A percentile compares a stretch with the other conserved stretches of the same genome.
These are phyloP conservation scores for Nesometra sesokonis DNA, from an alignment of 35 echinoderm and acorn worm species.

Conservation along the genomic window DNA sequence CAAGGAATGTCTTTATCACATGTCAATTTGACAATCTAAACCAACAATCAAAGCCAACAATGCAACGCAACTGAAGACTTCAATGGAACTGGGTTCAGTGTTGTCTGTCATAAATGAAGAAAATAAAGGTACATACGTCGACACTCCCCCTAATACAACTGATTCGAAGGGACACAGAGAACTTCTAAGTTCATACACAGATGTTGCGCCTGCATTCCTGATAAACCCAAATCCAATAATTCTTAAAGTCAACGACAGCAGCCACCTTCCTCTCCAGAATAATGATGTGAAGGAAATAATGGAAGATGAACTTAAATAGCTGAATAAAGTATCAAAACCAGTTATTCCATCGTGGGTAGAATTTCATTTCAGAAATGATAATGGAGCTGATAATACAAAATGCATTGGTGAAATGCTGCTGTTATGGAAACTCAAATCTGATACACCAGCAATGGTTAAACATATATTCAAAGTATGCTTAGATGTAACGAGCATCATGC, in stretches of 20 bases:
- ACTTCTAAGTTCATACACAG: background rate
- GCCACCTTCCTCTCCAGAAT: background rate
- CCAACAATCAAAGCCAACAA: no score
- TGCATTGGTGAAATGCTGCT: background rate
- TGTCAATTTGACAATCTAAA: no score
- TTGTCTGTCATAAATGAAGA: no score
- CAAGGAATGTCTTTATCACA: no score
- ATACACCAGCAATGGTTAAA: background rate
- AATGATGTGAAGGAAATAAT: background rate
- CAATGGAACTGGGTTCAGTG: no score
- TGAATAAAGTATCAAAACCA: background rate
- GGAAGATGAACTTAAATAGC: background rate
- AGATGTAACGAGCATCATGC: background rate
- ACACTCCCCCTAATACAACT: no score
- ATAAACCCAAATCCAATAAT: background rate
- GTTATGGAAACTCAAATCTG: background rate
- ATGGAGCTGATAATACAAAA: background rate
- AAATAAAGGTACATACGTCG: no score
- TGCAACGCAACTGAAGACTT: no score
- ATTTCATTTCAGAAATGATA: background rate
- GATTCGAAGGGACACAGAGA: no score
- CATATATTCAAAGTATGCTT: background rate
- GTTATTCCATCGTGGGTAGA: background rate
- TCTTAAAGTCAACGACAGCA: background rate
- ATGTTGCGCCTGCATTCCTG: background rate